Evolutionary conservation across 2,888 invertebrate species (phyloP).

Genomic region (Itoplectis maculator): DNA sequence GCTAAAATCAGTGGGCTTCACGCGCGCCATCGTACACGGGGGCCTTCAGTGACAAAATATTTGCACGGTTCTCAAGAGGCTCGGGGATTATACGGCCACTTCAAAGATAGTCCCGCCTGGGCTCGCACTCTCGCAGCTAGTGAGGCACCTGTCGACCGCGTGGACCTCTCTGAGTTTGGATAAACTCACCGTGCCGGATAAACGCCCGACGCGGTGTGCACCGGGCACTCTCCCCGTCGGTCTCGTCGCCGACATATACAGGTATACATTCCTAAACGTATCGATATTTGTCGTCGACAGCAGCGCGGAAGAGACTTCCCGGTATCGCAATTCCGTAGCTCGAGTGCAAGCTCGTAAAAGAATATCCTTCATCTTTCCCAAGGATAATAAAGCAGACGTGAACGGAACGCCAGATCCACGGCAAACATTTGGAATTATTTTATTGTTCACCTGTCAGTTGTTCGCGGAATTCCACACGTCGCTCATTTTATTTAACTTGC

Average conservation of each 20-base stretch:
- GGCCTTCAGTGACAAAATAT: slow-evolving; percentile 67
- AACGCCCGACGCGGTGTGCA: slow-evolving; percentile 57
- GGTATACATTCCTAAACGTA: slow-evolving; percentile 27
- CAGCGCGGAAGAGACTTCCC: slow-evolving; percentile 61
- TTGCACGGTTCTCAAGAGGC: slow-evolving; percentile 68
- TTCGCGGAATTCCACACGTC: not conserved
- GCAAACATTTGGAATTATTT: slow-evolving; percentile 41
- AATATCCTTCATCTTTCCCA: slow-evolving; percentile 58
- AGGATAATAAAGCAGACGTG: slow-evolving; percentile 62
- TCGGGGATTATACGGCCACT: slow-evolving; percentile 70
- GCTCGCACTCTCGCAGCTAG: slow-evolving; percentile 35
- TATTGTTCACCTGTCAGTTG: slow-evolving; percentile 40
- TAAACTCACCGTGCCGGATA: slow-evolving; percentile 67
- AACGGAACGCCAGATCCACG: slow-evolving; percentile 54
- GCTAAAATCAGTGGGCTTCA: slow-evolving; percentile 61
- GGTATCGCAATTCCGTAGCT: slow-evolving; percentile 63
- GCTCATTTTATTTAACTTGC: slow-evolving; percentile 3
- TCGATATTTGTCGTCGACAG: slow-evolving; percentile 70
- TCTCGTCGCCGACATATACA: slow-evolving; percentile 28
- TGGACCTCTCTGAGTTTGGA: slow-evolving; percentile 62
- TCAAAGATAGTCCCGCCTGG: slow-evolving; percentile 68
- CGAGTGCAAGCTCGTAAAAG: slow-evolving; percentile 59
- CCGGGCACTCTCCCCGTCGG: slow-evolving; percentile 32
- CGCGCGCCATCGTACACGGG: slow-evolving; percentile 32
- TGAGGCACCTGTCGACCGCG: slow-evolving; percentile 69